phyloP scores from a whole-genome alignment of 2,797 vertebrate genomes.

The Tangara arthus region DNA sequence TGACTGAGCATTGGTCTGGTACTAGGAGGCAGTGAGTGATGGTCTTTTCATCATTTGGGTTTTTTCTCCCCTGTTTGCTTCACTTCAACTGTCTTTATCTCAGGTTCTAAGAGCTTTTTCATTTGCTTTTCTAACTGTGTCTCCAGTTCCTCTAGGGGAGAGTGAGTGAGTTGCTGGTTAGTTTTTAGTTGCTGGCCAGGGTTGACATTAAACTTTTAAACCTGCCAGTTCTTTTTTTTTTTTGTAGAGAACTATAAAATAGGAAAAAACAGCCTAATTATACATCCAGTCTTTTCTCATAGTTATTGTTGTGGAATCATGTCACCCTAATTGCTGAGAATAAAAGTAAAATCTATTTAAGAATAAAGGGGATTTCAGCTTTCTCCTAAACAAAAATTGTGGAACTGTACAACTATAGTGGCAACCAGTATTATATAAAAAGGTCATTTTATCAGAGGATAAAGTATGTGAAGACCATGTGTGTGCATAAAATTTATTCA shows the following conservation, averaged over 20 bases:
- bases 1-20: fast-evolving
- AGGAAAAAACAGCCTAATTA: not conserved
- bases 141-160: fast-evolving
- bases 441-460: not conserved
- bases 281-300: not conserved
- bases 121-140: not conserved
- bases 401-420: not conserved
- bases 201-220: not conserved
- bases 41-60: not conserved
- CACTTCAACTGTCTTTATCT: not conserved
- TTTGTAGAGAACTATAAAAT: not conserved
- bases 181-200: not conserved
- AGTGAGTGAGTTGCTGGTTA: not conserved
- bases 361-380: not conserved
- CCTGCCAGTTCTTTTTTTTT: not conserved
- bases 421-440: not conserved
- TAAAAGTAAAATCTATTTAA: not conserved
- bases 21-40: not conserved
- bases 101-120: not conserved
- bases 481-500: not conserved
- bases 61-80: not conserved
- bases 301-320: not conserved
- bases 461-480: not conserved
- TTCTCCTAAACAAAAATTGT: not conserved
- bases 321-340: not conserved